These are phyloP conservation scores for Caradrina clavipalpis DNA, from an alignment of 2,888 invertebrate species.

Conservation along the genomic window DNA sequence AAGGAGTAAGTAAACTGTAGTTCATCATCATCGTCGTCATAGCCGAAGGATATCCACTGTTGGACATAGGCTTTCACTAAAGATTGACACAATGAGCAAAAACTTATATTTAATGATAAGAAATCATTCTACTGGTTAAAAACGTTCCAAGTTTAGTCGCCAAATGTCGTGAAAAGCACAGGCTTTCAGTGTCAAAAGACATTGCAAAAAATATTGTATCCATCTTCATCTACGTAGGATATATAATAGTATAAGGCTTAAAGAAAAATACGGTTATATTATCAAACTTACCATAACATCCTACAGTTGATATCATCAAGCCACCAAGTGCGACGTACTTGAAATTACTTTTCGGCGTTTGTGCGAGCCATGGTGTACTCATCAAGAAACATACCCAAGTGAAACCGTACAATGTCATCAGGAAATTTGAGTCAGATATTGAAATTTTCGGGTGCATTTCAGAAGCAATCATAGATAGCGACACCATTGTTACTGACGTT, in stretches of 20 bases:
- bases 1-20: neutral
- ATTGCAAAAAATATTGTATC: neutral
- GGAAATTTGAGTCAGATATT: slow-evolving; percentile 81
- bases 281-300: slow-evolving; percentile 81
- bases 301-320: slow-evolving; percentile 78
- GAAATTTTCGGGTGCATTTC: slow-evolving; percentile 82
- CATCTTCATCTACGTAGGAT: neutral
- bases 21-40: too few relatives aligned
- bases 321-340: slow-evolving; percentile 83
- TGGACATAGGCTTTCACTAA: too few relatives aligned
- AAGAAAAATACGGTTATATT: neutral
- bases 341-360: slow-evolving; percentile 85
- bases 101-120: too few relatives aligned
- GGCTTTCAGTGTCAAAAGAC: neutral
- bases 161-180: too few relatives aligned
- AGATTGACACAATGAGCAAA: too few relatives aligned
- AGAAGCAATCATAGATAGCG: slow-evolving; percentile 82
- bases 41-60: too few relatives aligned
- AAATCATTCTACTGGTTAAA: too few relatives aligned
- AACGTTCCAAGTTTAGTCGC: too few relatives aligned
- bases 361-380: slow-evolving; percentile 85
- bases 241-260: neutral
- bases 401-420: slow-evolving; percentile 85
- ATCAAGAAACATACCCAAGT: slow-evolving; percentile 88
- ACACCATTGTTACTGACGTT: slow-evolving; percentile 78